Evolutionary conservation across 2,113 vertebrate genomes (phyloP).

Genomic region (Caranx ignobilis): DNA sequence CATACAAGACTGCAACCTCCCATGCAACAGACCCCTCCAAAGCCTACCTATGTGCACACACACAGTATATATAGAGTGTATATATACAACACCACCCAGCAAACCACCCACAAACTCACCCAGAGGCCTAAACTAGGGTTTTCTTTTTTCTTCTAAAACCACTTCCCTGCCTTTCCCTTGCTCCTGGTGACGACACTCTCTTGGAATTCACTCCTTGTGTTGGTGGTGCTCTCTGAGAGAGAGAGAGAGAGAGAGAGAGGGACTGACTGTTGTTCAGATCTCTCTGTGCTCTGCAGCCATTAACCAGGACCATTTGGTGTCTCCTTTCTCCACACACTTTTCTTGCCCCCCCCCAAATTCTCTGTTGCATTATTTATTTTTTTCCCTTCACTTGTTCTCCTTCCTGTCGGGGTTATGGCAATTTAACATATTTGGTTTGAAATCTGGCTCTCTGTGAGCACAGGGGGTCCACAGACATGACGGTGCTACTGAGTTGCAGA

Average conservation of each 20-base stretch:
- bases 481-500: neutral
- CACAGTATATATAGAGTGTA: constrained; percentile 24
- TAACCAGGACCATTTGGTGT: constrained; percentile 81
- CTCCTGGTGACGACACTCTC: constrained; percentile 81
- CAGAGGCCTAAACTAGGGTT: constrained; percentile 65
- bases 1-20: neutral
- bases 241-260: constrained; percentile 38
- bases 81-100: constrained; percentile 54
- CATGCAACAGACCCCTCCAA: constrained; percentile 3
- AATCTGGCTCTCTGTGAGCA: constrained; percentile 32
- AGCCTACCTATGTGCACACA: neutral
- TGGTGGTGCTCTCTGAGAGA: constrained; percentile 72
- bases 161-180: constrained; percentile 86
- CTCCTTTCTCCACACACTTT: constrained; percentile 71
- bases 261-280: constrained; percentile 70
- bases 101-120: constrained; percentile 68
- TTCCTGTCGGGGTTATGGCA: constrained; percentile 65
- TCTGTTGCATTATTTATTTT: constrained; percentile 33
- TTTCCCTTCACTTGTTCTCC: constrained; percentile 21
- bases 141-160: constrained; percentile 78
- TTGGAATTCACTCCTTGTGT: constrained; percentile 86
- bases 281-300: constrained; percentile 72
- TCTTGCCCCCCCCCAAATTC: constrained; percentile 43
- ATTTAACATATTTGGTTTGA: constrained; percentile 73
- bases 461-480: constrained; percentile 8